phyloP scores from a whole-genome alignment of 35 echinoderm and acorn worm species.

The Ophiothrix spiculata region DNA sequence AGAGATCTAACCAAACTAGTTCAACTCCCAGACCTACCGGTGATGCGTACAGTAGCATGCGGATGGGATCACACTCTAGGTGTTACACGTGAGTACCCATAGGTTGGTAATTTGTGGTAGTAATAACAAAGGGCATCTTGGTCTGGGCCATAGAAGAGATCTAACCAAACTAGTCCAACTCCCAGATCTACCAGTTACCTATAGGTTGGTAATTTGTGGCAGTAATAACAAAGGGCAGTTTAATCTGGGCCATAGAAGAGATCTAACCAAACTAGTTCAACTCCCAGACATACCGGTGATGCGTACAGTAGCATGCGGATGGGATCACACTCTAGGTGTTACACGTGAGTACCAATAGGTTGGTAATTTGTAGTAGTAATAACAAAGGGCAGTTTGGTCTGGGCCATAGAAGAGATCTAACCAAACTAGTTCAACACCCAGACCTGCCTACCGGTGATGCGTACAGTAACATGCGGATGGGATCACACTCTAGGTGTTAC shows the following conservation, averaged over 20 bases:
- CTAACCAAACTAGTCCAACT: constrained; percentile 32
- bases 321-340: constrained; percentile 87
- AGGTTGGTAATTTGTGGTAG: constrained; percentile 44
- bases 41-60: constrained; percentile 51
- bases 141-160: constrained; percentile 41
- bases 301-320: constrained; percentile 64
- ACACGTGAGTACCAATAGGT: constrained; percentile 80
- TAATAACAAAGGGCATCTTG: constrained; percentile 89
- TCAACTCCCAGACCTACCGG: constrained; percentile 13
- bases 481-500: constrained; percentile 85
- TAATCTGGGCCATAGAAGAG: constrained; percentile 38
- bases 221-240: constrained; percentile 87
- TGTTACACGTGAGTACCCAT: constrained; percentile 84
- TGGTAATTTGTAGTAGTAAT: constrained; percentile 50
- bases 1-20: constrained; percentile 39
- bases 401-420: constrained; percentile 36
- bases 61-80: constrained; percentile 93
- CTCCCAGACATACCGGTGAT: constrained; percentile 28
- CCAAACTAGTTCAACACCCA: constrained; percentile 27
- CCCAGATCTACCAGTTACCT: constrained; percentile 14
- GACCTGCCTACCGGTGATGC: constrained; percentile 26
- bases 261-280: constrained; percentile 32
- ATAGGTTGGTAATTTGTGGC: constrained; percentile 35
- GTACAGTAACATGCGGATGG: constrained; percentile 79
- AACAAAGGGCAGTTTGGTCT: constrained; percentile 84